Conservation (phyloP, 2,888 invertebrate species). For the Drosophila atripex region DNA sequence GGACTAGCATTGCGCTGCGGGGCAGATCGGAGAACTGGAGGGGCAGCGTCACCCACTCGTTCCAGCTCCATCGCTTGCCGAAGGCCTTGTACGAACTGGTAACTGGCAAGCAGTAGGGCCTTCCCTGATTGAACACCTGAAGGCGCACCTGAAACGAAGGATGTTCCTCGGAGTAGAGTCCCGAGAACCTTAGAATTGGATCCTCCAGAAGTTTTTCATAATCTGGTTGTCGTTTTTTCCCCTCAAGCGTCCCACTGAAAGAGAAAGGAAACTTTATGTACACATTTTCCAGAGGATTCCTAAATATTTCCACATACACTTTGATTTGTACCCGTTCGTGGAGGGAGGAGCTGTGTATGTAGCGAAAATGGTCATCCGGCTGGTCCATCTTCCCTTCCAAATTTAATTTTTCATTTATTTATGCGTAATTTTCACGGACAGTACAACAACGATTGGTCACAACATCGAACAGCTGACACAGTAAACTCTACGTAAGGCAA, state of each 20-base stretch:
- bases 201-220: slow-evolving; percentile 94
- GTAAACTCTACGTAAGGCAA: background rate
- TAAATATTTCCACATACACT: slow-evolving; percentile 88
- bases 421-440: slow-evolving; percentile 23
- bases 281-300: background rate
- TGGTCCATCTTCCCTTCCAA: slow-evolving; percentile 69
- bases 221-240: slow-evolving; percentile 92
- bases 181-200: slow-evolving; percentile 95
- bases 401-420: slow-evolving; percentile 23
- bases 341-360: slow-evolving; percentile 96
- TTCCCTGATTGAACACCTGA: slow-evolving; percentile 92
- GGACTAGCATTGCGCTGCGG: slow-evolving; percentile 91
- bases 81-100: slow-evolving; percentile 96
- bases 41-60: slow-evolving; percentile 97
- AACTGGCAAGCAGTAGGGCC: slow-evolving; percentile 93
- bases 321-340: slow-evolving; percentile 94
- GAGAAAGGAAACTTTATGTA: background rate
- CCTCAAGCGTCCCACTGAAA: slow-evolving; percentile 95
- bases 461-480: slow-evolving; percentile 32
- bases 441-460: slow-evolving; percentile 17
- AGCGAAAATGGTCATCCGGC: slow-evolving; percentile 91
- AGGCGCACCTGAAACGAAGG: slow-evolving; percentile 95
- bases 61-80: slow-evolving; percentile 98
- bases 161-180: slow-evolving; percentile 92
- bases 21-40: slow-evolving; percentile 96